phyloP scores from a whole-genome alignment of 2,113 vertebrate genomes.

The Phalacrocorax aristotelis region DNA sequence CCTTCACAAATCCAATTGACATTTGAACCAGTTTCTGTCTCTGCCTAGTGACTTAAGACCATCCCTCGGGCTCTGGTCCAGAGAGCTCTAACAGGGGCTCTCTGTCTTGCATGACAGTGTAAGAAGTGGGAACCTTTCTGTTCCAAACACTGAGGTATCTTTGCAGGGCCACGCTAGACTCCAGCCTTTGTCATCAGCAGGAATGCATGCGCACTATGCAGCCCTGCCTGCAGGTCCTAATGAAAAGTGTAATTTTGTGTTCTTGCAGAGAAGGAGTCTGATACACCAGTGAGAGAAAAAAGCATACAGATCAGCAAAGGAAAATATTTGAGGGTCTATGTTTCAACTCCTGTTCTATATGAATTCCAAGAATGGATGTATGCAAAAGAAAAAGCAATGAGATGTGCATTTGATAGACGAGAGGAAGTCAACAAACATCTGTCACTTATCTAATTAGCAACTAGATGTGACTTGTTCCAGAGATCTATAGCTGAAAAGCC shows the following conservation, averaged over 20 bases:
- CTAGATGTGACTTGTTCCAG: slow-evolving; percentile 27
- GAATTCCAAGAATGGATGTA: neutral
- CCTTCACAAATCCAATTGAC: neutral
- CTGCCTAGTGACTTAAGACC: neutral
- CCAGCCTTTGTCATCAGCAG: neutral
- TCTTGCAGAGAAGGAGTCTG: neutral
- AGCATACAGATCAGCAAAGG: neutral
- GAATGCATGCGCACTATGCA: neutral
- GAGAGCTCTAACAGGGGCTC: neutral
- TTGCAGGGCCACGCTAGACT: neutral
- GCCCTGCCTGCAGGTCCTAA: neutral
- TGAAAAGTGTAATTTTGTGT: neutral
- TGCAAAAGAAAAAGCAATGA: neutral
- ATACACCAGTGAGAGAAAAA: neutral
- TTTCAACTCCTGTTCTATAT: neutral
- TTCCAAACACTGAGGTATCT: neutral
- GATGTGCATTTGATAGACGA: neutral
- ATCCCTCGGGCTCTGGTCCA: neutral
- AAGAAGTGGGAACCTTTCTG: neutral
- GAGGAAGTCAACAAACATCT: neutral
- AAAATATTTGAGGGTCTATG: neutral
- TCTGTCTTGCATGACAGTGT: neutral
- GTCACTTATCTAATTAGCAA: slow-evolving; percentile 50
- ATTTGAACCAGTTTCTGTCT: neutral
- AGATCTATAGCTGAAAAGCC: slow-evolving; percentile 12